phyloP scores from a whole-genome alignment of 2,113 vertebrate genomes.

The Leucosticte australis region DNA sequence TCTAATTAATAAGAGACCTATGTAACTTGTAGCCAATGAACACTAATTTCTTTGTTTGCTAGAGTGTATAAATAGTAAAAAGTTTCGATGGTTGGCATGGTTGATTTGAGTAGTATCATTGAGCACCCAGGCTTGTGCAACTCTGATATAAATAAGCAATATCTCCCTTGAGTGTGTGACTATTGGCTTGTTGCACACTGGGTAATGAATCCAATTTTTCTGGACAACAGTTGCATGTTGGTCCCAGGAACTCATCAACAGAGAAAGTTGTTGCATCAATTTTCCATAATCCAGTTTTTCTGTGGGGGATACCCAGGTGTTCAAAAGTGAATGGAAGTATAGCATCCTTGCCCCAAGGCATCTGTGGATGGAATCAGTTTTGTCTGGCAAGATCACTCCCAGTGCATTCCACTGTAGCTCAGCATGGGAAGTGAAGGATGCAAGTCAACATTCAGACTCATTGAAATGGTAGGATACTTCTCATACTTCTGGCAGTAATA shows the following conservation, averaged over 20 bases:
- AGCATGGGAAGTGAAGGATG: neutral
- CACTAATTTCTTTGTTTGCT: neutral
- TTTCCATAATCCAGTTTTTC: neutral
- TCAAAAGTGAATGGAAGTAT: neutral
- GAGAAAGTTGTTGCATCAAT: neutral
- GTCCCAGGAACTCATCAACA: neutral
- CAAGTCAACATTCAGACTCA: neutral
- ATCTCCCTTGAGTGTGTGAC: neutral
- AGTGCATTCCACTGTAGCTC: neutral
- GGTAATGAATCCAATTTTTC: neutral
- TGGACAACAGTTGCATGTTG: neutral
- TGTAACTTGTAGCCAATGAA: neutral
- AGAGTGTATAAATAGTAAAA: neutral
- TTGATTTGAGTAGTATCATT: neutral
- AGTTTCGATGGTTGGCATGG: neutral
- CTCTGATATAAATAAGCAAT: neutral
- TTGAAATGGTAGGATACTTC: neutral
- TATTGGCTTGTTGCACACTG: neutral
- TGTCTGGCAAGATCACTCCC: neutral
- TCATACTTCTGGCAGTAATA: neutral
- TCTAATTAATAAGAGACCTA: neutral
- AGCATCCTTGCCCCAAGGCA: neutral
- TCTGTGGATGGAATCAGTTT: rapidly evolving
- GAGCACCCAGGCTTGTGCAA: neutral
- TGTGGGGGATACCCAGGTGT: neutral